phyloP scores from a whole-genome alignment of 2,113 vertebrate species.

The Hippocampus comes region DNA sequence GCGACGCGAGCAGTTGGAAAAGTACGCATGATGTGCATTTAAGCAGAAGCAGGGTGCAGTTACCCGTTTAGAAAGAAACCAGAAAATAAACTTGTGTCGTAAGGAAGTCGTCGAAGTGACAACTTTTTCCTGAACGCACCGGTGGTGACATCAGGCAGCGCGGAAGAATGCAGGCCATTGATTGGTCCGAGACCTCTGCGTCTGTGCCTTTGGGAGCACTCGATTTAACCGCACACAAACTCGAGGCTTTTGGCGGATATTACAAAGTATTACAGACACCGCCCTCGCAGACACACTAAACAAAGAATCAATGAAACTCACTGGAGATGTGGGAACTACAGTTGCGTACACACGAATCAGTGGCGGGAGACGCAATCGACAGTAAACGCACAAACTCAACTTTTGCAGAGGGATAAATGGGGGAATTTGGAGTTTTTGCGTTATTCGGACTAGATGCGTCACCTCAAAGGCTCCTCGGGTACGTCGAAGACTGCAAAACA shows the following conservation, averaged over 20 bases:
- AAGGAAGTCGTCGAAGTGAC: background rate
- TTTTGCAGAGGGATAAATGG: slow-evolving; percentile 45
- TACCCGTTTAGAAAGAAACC: no score
- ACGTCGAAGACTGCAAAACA: background rate
- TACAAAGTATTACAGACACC: background rate
- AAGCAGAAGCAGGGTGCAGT: no score
- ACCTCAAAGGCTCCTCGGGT: slow-evolving; percentile 68
- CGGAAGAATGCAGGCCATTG: background rate
- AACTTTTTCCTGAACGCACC: slow-evolving; percentile 31
- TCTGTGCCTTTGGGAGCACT: background rate
- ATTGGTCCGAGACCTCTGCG: slow-evolving; percentile 16
- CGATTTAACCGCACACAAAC: background rate
- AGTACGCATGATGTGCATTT: no score
- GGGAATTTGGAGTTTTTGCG: slow-evolving; percentile 66
- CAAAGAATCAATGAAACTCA: slow-evolving; percentile 9
- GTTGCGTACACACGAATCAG: background rate
- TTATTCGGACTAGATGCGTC: slow-evolving; percentile 63
- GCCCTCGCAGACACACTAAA: accelerated
- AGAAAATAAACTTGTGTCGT: no score
- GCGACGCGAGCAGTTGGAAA: no score
- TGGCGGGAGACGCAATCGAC: slow-evolving; percentile 51
- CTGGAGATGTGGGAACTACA: slow-evolving; percentile 4
- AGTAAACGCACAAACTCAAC: background rate
- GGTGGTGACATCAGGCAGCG: background rate
- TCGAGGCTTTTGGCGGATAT: background rate